Conservation (phyloP, 2,113 vertebrate species). For the Cynocephalus volans region DNA sequence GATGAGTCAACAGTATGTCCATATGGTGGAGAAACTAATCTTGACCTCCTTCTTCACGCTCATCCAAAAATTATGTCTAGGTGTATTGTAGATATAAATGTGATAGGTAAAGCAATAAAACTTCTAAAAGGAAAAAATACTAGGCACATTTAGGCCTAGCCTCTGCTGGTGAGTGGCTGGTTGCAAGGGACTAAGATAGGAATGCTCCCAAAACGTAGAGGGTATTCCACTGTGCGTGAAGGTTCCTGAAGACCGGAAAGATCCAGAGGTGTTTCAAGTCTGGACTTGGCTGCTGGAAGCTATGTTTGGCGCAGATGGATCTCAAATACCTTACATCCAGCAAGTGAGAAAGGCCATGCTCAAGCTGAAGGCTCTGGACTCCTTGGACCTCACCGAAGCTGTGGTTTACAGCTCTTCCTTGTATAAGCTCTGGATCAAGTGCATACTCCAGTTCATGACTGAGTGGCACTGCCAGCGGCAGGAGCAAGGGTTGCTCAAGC, state of each 20-base stretch:
- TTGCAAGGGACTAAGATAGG: background rate
- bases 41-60: slow-evolving; percentile 13
- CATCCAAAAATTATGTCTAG: background rate
- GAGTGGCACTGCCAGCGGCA: slow-evolving; percentile 50
- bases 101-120: background rate
- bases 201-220: background rate
- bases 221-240: slow-evolving; percentile 64
- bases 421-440: slow-evolving; percentile 50
- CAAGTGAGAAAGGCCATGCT: slow-evolving; percentile 66
- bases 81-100: background rate
- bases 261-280: slow-evolving; percentile 67
- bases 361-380: slow-evolving; percentile 59
- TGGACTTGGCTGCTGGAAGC: slow-evolving; percentile 5
- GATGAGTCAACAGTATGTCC: background rate
- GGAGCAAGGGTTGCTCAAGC: slow-evolving; percentile 57
- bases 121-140: background rate
- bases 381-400: slow-evolving; percentile 40
- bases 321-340: slow-evolving; percentile 60
- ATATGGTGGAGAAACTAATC: background rate
- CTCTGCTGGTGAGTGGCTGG: fast-evolving
- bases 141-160: fast-evolving
- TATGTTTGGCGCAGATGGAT: slow-evolving; percentile 65
- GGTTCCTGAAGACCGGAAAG: slow-evolving; percentile 49
- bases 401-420: slow-evolving; percentile 35
- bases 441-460: slow-evolving; percentile 70